Conservation (phyloP, 92 coral and sea anemone species). For the Palythoa heliodiscus region DNA sequence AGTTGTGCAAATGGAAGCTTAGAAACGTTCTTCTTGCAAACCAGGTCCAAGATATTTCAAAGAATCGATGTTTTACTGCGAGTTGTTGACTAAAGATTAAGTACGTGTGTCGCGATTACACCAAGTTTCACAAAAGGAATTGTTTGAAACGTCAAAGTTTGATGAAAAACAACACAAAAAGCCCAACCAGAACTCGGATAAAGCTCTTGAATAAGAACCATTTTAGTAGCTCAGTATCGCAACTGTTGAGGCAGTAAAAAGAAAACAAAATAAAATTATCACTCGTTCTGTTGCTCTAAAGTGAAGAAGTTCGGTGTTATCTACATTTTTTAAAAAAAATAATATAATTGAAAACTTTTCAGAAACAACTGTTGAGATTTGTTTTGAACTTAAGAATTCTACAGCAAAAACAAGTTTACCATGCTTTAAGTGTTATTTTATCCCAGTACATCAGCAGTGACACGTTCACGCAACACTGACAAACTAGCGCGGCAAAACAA, state of each 20-base stretch:
- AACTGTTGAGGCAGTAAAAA: not conserved
- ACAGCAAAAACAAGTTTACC: not conserved
- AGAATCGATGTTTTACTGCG: not conserved
- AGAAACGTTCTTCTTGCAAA: not conserved
- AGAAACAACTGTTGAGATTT: not conserved
- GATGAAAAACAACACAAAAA: not conserved
- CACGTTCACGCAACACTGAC: constrained; percentile 23
- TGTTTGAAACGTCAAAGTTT: not conserved
- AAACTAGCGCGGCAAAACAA: constrained; percentile 13
- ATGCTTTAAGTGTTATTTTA: not conserved
- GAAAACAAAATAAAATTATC: constrained; percentile 15
- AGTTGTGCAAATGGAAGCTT: not conserved
- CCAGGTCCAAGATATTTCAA: not conserved
- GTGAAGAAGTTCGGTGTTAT: not conserved
- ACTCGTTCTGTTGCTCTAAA: not conserved
- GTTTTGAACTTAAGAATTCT: not conserved
- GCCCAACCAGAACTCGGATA: not conserved
- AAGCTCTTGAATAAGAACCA: not conserved
- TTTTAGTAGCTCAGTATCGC: not conserved
- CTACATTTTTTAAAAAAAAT: not conserved
- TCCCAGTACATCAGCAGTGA: not conserved
- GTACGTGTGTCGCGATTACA: no score
- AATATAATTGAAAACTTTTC: not conserved
- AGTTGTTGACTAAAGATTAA: not conserved
- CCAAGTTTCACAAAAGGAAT: not conserved